phyloP scores from a whole-genome alignment of 2,888 invertebrate species.

The Leptothorax acervorum region DNA sequence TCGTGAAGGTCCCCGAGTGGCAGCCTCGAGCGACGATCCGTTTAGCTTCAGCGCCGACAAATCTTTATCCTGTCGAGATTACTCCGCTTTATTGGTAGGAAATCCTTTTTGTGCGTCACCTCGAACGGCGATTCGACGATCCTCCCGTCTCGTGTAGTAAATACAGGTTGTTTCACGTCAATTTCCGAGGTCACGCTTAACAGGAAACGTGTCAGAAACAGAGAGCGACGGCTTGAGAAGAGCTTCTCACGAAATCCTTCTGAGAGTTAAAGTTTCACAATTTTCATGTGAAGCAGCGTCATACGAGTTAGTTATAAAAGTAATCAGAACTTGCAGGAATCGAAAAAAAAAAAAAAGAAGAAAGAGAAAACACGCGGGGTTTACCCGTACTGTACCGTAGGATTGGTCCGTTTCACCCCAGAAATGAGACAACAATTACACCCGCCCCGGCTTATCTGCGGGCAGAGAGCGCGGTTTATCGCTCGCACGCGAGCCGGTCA shows the following conservation, averaged over 20 bases:
- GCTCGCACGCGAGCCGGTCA: neutral
- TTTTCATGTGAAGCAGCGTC: conserved; percentile 9
- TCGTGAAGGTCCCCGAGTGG: conserved; percentile 51
- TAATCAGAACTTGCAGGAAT: conserved; percentile 21
- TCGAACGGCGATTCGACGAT: conserved; percentile 41
- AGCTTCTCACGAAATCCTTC: neutral
- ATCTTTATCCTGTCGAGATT: conserved; percentile 54
- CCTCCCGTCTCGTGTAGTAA: conserved; percentile 13
- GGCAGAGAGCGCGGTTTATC: neutral
- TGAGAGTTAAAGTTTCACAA: conserved; percentile 19
- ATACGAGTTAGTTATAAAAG: conserved; percentile 12
- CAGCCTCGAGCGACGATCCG: conserved; percentile 50
- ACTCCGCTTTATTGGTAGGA: conserved; percentile 70
- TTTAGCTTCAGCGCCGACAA: conserved; percentile 50
- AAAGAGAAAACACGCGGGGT: neutral
- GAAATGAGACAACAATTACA: conserved; percentile 19
- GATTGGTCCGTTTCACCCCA: neutral
- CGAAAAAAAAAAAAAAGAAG: neutral
- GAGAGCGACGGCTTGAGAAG: conserved; percentile 9
- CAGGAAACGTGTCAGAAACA: neutral
- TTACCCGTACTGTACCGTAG: no score
- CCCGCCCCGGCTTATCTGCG: neutral
- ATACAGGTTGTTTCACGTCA: conserved; percentile 8
- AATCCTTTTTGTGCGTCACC: conserved; percentile 70
- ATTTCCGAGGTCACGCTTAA: conserved; percentile 29